Percentiles rank a stretch among this genome's conserved stretches.
These are phyloP conservation scores for Cetoscarus ocellatus DNA, from an alignment of 2,797 vertebrate species.

Conservation along the genomic window DNA sequence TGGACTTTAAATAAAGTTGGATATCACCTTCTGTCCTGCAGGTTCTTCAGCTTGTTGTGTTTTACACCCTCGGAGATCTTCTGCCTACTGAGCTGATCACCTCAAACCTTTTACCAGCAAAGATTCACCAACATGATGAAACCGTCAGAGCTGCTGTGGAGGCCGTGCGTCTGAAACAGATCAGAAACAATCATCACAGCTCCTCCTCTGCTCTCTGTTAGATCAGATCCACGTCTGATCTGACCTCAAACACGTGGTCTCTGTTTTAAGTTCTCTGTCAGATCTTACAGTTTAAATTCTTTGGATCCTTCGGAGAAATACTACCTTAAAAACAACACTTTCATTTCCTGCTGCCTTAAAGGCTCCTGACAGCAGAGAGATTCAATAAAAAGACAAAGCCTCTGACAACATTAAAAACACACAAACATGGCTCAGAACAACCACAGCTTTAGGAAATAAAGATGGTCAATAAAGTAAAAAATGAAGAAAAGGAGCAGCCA, in stretches of 20 bases:
- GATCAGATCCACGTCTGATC: slow-evolving; percentile 14
- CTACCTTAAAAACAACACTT: slow-evolving; percentile 52
- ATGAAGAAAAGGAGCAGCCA: not conserved
- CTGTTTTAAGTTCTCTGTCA: not conserved
- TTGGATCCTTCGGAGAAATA: slow-evolving; percentile 41
- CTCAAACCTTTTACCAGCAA: too few species aligned
- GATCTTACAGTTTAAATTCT: slow-evolving; percentile 32
- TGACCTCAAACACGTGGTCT: slow-evolving; percentile 1
- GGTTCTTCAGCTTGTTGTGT: too few species aligned
- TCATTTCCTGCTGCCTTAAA: slow-evolving; percentile 76
- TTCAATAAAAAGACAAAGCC: slow-evolving; percentile 71
- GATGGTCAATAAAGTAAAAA: not conserved
- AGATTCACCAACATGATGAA: too few species aligned
- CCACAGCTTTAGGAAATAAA: not conserved
- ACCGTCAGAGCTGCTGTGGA: not conserved
- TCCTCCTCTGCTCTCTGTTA: too few species aligned
- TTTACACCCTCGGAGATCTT: too few species aligned
- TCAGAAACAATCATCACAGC: too few species aligned
- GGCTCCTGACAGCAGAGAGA: slow-evolving; percentile 37
- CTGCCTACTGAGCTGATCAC: too few species aligned
- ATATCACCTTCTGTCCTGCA: too few species aligned
- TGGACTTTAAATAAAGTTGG: too few species aligned
- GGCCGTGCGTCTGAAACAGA: too few species aligned
- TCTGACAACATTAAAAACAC: not conserved
- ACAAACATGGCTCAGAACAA: not conserved